These are phyloP conservation scores for Adelphocoris suturalis DNA, from an alignment of 2,888 invertebrate species.

Conservation along the genomic window DNA sequence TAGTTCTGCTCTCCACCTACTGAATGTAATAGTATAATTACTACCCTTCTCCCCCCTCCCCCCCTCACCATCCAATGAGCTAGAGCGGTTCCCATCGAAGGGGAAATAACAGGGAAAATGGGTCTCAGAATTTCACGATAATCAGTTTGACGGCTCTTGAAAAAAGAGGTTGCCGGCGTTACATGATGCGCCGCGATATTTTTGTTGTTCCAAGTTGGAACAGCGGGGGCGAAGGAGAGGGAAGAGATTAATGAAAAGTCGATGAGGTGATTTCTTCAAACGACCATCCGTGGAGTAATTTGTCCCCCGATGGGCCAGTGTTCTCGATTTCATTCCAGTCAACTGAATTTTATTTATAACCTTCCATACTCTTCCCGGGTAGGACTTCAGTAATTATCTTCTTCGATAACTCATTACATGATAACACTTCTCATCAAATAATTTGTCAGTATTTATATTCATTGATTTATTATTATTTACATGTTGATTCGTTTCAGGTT, in stretches of 20 bases:
- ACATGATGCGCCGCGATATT: background rate
- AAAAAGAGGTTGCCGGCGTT: constrained; percentile 46
- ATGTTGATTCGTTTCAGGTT: no score
- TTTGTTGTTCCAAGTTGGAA: constrained; percentile 4
- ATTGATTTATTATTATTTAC: no score
- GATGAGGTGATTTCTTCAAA: constrained; percentile 48
- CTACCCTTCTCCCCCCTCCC: no score
- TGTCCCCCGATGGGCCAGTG: constrained; percentile 29
- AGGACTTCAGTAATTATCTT: no score
- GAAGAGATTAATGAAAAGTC: constrained; percentile 61
- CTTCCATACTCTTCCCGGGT: background rate
- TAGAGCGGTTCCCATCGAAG: background rate
- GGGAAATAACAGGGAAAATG: background rate
- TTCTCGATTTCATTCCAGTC: background rate
- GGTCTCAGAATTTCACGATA: constrained; percentile 50
- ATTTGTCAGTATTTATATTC: no score
- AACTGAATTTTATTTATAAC: background rate
- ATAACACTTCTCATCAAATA: no score
- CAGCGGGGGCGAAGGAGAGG: background rate
- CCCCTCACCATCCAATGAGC: no score
- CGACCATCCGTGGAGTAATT: constrained; percentile 33
- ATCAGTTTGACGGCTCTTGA: constrained; percentile 61
- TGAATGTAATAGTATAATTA: no score
- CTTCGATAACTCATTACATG: no score
- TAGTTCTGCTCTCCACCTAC: no score